Conservation (phyloP, 2,888 invertebrate species). For the Drymonia ruficornis region DNA sequence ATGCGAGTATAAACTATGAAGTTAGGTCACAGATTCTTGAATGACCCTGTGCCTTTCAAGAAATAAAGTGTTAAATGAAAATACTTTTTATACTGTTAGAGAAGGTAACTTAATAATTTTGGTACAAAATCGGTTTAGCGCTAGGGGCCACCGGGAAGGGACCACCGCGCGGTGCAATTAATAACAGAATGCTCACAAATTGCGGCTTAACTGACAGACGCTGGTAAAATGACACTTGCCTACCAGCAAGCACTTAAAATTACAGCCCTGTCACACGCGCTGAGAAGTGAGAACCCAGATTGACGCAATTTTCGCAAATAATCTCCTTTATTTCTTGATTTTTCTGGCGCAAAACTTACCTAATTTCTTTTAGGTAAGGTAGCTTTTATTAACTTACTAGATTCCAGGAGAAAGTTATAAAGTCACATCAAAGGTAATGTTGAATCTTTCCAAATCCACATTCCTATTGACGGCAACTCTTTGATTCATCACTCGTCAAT, state of each 20-base stretch:
- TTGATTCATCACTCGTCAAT: constrained; percentile 45
- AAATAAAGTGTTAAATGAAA: too few relatives aligned
- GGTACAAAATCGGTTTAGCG: background rate
- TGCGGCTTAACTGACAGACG: constrained; percentile 52
- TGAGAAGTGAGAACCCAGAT: constrained; percentile 41
- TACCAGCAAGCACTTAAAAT: constrained; percentile 48
- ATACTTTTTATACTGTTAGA: too few relatives aligned
- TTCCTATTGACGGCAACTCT: constrained; percentile 28
- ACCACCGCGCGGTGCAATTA: constrained; percentile 61
- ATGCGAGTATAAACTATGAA: too few relatives aligned
- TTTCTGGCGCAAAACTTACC: background rate
- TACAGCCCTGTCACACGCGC: constrained; percentile 49
- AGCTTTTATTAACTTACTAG: too few relatives aligned
- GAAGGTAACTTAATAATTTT: too few relatives aligned
- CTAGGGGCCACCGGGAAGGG: constrained; percentile 35
- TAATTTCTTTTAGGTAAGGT: background rate
- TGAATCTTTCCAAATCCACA: constrained; percentile 12
- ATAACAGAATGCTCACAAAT: constrained; percentile 62
- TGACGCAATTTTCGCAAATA: constrained; percentile 46
- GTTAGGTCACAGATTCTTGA: too few relatives aligned
- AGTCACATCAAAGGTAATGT: constrained; percentile 27
- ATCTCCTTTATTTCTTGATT: constrained; percentile 14
- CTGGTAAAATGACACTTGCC: constrained; percentile 41
- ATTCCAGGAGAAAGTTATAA: background rate
- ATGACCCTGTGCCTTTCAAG: too few relatives aligned